Conservation (phyloP, 2,797 vertebrate species). For the Cryptoprocta ferox region DNA sequence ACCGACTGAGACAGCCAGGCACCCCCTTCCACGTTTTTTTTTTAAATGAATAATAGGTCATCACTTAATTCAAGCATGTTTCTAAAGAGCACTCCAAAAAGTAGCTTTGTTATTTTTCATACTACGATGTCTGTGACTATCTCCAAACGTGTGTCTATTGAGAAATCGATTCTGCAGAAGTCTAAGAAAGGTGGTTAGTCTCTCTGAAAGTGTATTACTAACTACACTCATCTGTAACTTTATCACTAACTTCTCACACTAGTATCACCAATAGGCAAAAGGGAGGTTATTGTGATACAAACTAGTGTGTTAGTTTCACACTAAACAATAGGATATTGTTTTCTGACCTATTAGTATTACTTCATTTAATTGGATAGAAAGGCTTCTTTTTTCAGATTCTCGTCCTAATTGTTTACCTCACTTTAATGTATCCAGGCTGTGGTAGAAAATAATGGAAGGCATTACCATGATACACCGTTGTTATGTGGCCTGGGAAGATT, state of each 20-base stretch:
- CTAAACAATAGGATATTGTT: not conserved
- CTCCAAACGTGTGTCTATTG: slow-evolving; percentile 14
- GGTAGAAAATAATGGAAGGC: slow-evolving; percentile 49
- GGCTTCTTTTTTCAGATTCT: slow-evolving; percentile 32
- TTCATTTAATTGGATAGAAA: slow-evolving; percentile 57
- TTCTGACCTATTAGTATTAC: slow-evolving; percentile 50
- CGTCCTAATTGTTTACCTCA: slow-evolving; percentile 43
- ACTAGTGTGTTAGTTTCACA: too few relatives aligned
- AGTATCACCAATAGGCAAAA: slow-evolving; percentile 4
- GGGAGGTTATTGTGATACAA: not conserved
- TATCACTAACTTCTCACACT: slow-evolving; percentile 12
- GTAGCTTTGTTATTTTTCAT: slow-evolving; percentile 50
- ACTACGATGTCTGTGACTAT: not conserved
- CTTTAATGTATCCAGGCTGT: slow-evolving; percentile 23
- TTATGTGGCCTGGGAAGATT: slow-evolving; percentile 49
- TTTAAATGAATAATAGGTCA: not conserved
- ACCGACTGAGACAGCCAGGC: not conserved
- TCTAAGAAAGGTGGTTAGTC: not conserved
- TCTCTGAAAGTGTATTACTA: slow-evolving; percentile 41
- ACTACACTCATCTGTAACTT: slow-evolving; percentile 18
- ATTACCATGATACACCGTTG: slow-evolving; percentile 20
- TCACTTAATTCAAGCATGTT: slow-evolving; percentile 17
- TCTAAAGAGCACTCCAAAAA: not conserved
- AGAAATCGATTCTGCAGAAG: slow-evolving; percentile 18
- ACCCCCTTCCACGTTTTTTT: not conserved